Conservation (phyloP, 2,888 invertebrate species). For the Rhagonycha fulva region DNA sequence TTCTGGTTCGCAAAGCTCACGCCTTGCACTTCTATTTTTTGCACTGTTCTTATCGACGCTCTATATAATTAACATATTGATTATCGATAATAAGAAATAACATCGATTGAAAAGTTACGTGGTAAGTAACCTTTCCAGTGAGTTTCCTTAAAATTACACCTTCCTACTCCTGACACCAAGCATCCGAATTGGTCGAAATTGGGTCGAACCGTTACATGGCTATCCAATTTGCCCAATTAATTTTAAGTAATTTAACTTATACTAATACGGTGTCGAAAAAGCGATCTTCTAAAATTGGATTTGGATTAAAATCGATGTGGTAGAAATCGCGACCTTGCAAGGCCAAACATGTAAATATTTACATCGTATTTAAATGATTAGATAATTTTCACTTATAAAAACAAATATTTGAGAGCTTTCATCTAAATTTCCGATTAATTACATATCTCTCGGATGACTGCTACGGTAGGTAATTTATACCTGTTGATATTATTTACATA, state of each 20-base stretch:
- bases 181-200: not conserved
- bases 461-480: not conserved
- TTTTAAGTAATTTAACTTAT: not conserved
- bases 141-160: not conserved
- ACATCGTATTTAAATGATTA: not conserved
- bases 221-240: not conserved
- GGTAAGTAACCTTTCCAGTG: not conserved
- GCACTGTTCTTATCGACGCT: not conserved
- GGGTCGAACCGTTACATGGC: not conserved
- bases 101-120: not conserved
- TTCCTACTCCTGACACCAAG: not conserved
- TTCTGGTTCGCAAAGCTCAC: not conserved
- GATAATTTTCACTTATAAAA: not conserved
- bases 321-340: not conserved
- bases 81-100: not conserved
- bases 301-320: not conserved
- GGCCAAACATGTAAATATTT: not conserved
- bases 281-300: not conserved
- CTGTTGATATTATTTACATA: not conserved
- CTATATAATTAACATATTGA: not conserved
- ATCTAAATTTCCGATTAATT: not conserved
- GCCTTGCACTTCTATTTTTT: not conserved
- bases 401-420: not conserved
- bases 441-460: not conserved
- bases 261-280: not conserved